Evolutionary conservation across 1,140 invertebrate genomes (phyloP).

Genomic region (Tetranychus urticae): DNA sequence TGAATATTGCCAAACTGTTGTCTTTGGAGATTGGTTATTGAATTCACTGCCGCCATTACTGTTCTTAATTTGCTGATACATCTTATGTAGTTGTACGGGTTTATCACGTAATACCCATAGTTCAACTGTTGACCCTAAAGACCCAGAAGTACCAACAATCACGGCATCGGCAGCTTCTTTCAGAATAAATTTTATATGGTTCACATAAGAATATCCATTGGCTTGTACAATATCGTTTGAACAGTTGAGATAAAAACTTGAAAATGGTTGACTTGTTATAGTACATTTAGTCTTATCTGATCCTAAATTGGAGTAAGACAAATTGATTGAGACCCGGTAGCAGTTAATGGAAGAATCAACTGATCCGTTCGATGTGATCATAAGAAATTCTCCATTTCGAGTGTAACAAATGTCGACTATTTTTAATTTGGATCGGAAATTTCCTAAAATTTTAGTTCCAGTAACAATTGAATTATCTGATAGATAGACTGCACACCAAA

Average conservation of each 20-base stretch:
- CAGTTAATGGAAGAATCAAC: constrained; percentile 44
- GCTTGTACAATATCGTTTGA: not conserved
- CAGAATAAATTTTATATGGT: constrained; percentile 50
- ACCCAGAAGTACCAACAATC: constrained; percentile 36
- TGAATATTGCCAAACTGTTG: constrained; percentile 37
- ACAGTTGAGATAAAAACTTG: constrained; percentile 47
- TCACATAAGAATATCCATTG: constrained; percentile 22
- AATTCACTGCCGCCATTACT: not conserved
- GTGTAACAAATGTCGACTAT: constrained; percentile 46
- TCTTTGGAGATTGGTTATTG: constrained; percentile 14
- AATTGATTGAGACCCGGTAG: constrained; percentile 33
- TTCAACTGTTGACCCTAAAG: constrained; percentile 18
- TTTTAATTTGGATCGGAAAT: constrained; percentile 41
- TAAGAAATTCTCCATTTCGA: constrained; percentile 51
- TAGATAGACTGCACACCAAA: constrained; percentile 11
- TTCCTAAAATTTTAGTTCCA: constrained; percentile 36
- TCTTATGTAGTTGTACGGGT: constrained; percentile 44
- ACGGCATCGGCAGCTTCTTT: constrained; percentile 56
- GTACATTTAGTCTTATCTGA: not conserved
- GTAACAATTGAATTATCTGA: constrained; percentile 11
- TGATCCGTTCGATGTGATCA: constrained; percentile 42
- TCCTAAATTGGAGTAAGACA: not conserved
- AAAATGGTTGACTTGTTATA: constrained; percentile 37
- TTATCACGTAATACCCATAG: constrained; percentile 65
- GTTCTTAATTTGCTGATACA: constrained; percentile 27